Conservation (phyloP, 2,113 vertebrate genomes). For the Leptosomus discolor region DNA sequence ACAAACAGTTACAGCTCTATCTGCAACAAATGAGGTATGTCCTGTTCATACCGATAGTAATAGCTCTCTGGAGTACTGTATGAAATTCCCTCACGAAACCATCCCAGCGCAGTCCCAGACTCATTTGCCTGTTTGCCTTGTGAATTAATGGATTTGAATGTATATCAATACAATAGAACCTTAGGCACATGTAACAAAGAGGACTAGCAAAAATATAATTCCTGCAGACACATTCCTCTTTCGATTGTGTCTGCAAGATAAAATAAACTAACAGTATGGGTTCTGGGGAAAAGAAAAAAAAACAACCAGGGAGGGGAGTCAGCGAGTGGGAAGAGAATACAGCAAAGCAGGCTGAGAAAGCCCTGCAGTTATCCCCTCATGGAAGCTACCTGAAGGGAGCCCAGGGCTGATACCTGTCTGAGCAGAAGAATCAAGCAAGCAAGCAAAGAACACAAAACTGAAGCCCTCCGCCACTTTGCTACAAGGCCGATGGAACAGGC, state of each 20-base stretch:
- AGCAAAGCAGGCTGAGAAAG: neutral
- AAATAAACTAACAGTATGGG: neutral
- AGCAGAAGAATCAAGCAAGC: neutral
- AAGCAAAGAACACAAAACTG: neutral
- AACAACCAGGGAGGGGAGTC: accelerated
- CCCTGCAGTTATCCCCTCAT: neutral
- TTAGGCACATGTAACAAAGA: neutral
- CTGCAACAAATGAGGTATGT: neutral
- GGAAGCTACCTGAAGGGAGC: neutral
- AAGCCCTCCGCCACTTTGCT: neutral
- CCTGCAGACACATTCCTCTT: neutral
- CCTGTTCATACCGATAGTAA: neutral
- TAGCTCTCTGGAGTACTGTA: neutral
- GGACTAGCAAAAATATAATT: neutral
- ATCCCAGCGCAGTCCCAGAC: neutral
- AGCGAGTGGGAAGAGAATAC: neutral
- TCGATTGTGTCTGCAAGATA: neutral
- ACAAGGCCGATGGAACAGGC: accelerated
- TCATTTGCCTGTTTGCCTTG: neutral
- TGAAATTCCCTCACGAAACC: neutral
- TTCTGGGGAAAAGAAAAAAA: neutral
- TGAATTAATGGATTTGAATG: neutral
- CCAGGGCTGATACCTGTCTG: neutral
- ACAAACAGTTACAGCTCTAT: neutral
- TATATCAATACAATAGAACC: neutral